These are phyloP conservation scores for Parotocinclus haroldoi DNA, from an alignment of 2,797 vertebrate genomes.

Conservation along the genomic window DNA sequence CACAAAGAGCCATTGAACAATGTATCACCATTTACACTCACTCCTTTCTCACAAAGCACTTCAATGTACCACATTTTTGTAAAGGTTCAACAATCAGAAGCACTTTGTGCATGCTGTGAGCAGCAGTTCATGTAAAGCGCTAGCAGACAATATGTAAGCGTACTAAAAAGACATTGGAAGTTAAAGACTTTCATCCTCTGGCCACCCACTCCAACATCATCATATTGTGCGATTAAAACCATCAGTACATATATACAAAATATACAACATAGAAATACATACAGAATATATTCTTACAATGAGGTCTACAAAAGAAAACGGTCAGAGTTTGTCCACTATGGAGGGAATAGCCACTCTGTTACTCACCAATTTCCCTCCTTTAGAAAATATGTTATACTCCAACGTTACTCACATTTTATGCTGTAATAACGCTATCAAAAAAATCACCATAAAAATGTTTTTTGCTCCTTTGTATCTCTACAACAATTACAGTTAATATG, in stretches of 20 bases:
- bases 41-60: conserved; percentile 35
- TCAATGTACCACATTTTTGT: conserved; percentile 17
- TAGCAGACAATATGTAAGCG: conserved; percentile 34
- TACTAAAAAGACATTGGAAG: conserved; percentile 33
- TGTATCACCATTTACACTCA: conserved; percentile 42
- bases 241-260: conserved; percentile 88
- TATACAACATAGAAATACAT: conserved; percentile 94
- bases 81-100: conserved; percentile 28
- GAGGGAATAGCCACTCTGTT: conserved; percentile 76
- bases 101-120: conserved; percentile 30
- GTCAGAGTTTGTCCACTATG: conserved; percentile 85
- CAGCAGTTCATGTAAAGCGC: conserved; percentile 45
- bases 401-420: conserved; percentile 68
- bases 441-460: conserved; percentile 87
- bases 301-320: conserved; percentile 90
- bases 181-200: conserved; percentile 24
- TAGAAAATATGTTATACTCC: conserved; percentile 65
- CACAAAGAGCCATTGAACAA: conserved; percentile 73
- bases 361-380: conserved; percentile 68
- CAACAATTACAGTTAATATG: conserved; percentile 85
- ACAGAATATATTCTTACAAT: conserved; percentile 87
- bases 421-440: conserved; percentile 85
- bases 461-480: conserved; percentile 82
- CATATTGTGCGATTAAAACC: conserved; percentile 94
- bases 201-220: conserved; percentile 66